Percentiles rank a stretch among this genome's conserved stretches.
Conservation (phyloP, 2,113 vertebrate genomes). For the Narcine bancroftii region DNA sequence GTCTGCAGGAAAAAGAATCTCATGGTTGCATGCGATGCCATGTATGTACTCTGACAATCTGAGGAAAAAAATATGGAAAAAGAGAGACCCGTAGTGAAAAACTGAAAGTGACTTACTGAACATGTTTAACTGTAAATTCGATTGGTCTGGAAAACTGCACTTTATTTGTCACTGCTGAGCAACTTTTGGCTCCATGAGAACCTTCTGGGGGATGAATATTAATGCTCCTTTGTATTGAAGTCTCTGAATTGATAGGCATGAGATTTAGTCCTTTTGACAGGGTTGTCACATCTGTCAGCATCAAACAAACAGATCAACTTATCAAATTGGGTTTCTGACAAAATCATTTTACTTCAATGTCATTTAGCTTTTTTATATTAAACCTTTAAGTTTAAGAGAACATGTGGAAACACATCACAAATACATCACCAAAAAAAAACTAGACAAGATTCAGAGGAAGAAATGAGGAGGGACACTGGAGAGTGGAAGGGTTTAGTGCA, state of each 20-base stretch:
- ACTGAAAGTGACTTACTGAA: background rate
- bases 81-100: background rate
- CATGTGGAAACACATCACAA: background rate
- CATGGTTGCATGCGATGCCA: too few relatives aligned
- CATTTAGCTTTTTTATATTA: background rate
- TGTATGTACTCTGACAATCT: too few relatives aligned
- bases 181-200: background rate
- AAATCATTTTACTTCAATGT: background rate
- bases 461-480: background rate
- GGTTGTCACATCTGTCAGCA: background rate
- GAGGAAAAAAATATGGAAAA: background rate
- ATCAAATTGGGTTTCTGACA: background rate
- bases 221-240: background rate
- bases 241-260: background rate
- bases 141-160: background rate
- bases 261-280: constrained; percentile 7
- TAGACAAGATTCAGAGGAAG: background rate
- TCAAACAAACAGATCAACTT: background rate
- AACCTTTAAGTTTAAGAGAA: background rate
- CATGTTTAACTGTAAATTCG: background rate
- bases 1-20: too few relatives aligned
- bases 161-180: background rate
- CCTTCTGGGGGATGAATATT: background rate
- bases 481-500: background rate
- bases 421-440: background rate